Conservation (phyloP, 2,113 vertebrate species). For the Hirundichthys speculiger region DNA sequence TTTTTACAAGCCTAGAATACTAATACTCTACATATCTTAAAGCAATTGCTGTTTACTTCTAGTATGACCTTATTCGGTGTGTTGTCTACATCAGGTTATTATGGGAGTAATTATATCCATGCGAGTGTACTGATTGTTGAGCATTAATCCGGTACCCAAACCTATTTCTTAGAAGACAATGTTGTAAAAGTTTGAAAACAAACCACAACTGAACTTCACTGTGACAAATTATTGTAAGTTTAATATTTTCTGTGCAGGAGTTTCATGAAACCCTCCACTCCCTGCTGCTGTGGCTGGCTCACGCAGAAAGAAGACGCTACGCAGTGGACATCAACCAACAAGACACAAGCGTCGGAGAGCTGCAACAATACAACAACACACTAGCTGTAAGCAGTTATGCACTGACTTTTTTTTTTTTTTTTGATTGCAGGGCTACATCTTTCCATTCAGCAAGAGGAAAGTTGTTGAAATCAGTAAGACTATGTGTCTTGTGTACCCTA, state of each 20-base stretch:
- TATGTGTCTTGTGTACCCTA: background rate
- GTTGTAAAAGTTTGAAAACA: background rate
- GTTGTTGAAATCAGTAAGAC: no score
- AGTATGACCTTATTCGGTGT: no score
- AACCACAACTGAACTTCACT: background rate
- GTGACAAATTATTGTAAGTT: background rate
- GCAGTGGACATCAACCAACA: conserved; percentile 72
- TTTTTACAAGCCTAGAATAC: no score
- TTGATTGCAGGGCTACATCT: no score
- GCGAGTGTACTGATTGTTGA: no score
- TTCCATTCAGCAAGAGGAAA: no score
- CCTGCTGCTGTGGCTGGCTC: conserved; percentile 88
- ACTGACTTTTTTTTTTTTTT: no score
- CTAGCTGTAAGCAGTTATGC: conserved; percentile 83
- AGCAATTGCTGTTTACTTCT: no score
- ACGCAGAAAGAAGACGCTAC: conserved; percentile 82
- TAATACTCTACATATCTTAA: no score
- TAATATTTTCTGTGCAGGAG: conserved; percentile 78
- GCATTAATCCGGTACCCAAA: no score
- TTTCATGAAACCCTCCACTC: conserved; percentile 88
- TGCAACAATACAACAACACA: conserved; percentile 74
- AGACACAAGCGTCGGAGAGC: conserved; percentile 52
- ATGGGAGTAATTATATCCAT: no score
- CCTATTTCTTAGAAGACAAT: background rate
- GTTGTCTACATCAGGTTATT: no score